A percentile compares a stretch with the other conserved stretches of the same genome.
These are phyloP conservation scores for Steinernema khuongi DNA, from an alignment of 1,140 invertebrate genomes.

Conservation along the genomic window DNA sequence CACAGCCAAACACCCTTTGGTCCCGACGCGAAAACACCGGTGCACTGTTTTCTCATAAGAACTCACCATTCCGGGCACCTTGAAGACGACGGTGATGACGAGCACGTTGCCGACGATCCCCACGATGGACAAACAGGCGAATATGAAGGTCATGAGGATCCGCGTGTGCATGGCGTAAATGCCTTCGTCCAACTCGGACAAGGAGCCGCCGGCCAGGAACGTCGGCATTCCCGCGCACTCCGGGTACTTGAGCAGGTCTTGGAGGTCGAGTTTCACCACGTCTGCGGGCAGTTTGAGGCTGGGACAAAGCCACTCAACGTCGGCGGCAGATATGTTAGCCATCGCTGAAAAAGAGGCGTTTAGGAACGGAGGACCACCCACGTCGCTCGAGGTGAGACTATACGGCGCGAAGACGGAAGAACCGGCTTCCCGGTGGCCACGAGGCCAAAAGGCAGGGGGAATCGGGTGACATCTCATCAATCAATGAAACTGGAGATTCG, in stretches of 20 bases:
- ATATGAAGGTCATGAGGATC: slow-evolving; percentile 65
- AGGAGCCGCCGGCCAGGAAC: background rate
- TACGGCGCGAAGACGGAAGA: too few species aligned
- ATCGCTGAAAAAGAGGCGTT: slow-evolving; percentile 27
- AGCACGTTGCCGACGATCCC: slow-evolving; percentile 64
- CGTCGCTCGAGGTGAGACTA: too few species aligned
- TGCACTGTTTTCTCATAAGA: too few species aligned
- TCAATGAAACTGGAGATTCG: too few species aligned
- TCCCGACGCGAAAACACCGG: background rate
- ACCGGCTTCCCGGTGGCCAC: too few species aligned
- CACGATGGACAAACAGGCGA: slow-evolving; percentile 64
- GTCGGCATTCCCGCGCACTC: slow-evolving; percentile 7
- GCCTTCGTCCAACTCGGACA: slow-evolving; percentile 25
- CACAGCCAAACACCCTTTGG: background rate
- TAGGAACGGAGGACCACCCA: too few species aligned
- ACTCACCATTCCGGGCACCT: slow-evolving; percentile 54
- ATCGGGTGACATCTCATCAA: too few species aligned
- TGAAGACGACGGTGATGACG: slow-evolving; percentile 60
- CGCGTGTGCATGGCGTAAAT: slow-evolving; percentile 36
- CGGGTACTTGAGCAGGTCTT: slow-evolving; percentile 12
- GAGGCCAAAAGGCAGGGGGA: too few species aligned
- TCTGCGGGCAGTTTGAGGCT: slow-evolving; percentile 5
- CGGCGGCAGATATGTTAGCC: slow-evolving; percentile 18
- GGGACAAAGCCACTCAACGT: slow-evolving; percentile 10
- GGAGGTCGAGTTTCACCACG: slow-evolving; percentile 17